These are phyloP conservation scores for Ormyrus pomaceus DNA, from an alignment of 2,888 invertebrate species.

Conservation along the genomic window DNA sequence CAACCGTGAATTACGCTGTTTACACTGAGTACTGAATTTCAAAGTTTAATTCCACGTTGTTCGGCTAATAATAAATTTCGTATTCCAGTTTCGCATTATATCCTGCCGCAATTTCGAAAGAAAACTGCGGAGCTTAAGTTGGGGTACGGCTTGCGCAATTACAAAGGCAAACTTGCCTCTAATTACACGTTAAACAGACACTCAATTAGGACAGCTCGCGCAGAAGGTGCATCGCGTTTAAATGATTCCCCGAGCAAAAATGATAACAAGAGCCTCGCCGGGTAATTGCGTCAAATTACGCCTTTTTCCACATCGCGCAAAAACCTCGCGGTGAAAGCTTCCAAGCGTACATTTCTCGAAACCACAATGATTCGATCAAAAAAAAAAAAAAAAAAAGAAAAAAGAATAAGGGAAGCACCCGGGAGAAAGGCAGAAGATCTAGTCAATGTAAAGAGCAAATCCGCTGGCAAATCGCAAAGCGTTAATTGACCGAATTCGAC, in stretches of 20 bases:
- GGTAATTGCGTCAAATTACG: slow-evolving; percentile 48
- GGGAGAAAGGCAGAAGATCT: too few species aligned
- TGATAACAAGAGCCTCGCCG: slow-evolving; percentile 44
- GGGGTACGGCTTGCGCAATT: slow-evolving; percentile 5
- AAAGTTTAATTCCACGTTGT: too few species aligned
- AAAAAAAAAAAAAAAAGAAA: slow-evolving; percentile 25
- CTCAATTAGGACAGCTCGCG: slow-evolving; percentile 38
- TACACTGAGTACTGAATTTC: too few species aligned
- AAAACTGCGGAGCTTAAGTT: too few species aligned
- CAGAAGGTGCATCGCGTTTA: not conserved
- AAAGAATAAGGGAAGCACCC: not conserved
- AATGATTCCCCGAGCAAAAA: slow-evolving; percentile 47
- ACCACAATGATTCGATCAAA: slow-evolving; percentile 39
- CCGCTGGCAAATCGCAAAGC: not conserved
- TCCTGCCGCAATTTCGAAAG: too few species aligned
- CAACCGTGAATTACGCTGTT: not conserved
- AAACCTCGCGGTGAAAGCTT: slow-evolving; percentile 46
- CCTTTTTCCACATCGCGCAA: slow-evolving; percentile 29
- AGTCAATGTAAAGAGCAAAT: not conserved
- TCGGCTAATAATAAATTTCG: not conserved
- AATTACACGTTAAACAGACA: slow-evolving; percentile 49
- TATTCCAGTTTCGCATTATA: too few species aligned
- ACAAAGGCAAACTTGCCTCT: slow-evolving; percentile 40
- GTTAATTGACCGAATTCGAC: not conserved
- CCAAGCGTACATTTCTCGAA: slow-evolving; percentile 32